Evolutionary conservation across 2,797 vertebrate species (phyloP).

Genomic region (Gallinago solitaria): DNA sequence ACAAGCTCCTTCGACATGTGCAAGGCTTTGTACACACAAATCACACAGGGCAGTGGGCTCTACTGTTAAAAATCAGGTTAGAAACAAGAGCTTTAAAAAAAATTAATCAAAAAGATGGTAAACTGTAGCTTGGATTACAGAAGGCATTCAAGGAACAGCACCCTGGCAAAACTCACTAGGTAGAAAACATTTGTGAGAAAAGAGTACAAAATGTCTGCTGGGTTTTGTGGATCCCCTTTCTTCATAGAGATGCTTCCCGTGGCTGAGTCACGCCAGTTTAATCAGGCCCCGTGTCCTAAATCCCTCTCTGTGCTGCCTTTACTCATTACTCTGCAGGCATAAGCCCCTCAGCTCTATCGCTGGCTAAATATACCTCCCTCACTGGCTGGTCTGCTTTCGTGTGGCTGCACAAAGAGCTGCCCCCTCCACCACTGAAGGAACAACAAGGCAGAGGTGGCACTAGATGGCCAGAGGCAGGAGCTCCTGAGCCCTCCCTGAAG

Average conservation of each 20-base stretch:
- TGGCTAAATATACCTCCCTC: background rate
- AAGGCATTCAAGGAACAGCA: background rate
- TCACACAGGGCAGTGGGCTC: fast-evolving
- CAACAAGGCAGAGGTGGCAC: background rate
- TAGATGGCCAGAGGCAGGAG: background rate
- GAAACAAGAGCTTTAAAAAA: background rate
- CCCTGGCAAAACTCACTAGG: background rate
- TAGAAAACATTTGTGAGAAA: background rate
- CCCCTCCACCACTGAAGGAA: background rate
- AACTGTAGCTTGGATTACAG: background rate
- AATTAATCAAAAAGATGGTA: background rate
- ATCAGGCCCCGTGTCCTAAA: slow-evolving; percentile 1
- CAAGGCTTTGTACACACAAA: background rate
- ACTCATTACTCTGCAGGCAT: background rate
- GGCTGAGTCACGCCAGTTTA: background rate
- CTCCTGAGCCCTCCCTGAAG: background rate
- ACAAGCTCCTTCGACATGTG: background rate
- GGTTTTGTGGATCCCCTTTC: background rate
- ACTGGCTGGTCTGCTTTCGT: background rate
- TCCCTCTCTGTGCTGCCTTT: background rate
- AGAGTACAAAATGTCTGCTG: background rate
- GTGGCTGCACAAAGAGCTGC: background rate
- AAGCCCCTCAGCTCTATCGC: background rate
- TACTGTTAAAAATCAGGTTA: background rate
- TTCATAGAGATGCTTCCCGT: background rate